Evolutionary conservation across 2,113 vertebrate genomes (phyloP).

Genomic region (Alexandromys fortis): DNA sequence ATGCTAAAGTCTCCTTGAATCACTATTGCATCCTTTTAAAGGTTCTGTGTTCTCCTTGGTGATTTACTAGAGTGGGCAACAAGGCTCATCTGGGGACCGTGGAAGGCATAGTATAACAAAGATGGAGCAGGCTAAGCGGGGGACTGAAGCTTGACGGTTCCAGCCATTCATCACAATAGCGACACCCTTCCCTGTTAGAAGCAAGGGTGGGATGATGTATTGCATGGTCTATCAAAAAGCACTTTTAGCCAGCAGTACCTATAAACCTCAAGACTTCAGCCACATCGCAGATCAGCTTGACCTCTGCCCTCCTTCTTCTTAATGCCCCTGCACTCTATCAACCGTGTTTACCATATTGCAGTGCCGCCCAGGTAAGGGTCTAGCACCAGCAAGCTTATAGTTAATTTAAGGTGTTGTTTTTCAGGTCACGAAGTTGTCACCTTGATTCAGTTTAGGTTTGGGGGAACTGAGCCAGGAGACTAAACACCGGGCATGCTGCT

Average conservation of each 20-base stretch:
- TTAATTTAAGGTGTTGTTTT: slow-evolving; percentile 27
- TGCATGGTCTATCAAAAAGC: neutral
- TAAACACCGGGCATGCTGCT: neutral
- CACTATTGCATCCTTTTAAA: slow-evolving; percentile 52
- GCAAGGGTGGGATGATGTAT: neutral
- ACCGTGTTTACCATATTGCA: neutral
- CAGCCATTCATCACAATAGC: slow-evolving; percentile 58
- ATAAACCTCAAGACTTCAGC: slow-evolving; percentile 45
- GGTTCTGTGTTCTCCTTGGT: slow-evolving; percentile 21
- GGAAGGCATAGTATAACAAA: neutral
- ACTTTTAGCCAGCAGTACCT: slow-evolving; percentile 1
- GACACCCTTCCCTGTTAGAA: slow-evolving; percentile 50
- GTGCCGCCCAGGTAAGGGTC: neutral
- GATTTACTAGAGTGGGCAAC: neutral
- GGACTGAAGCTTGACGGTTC: neutral
- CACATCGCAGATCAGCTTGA: neutral
- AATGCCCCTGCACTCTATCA: neutral
- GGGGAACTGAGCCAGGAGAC: neutral
- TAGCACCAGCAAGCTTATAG: neutral
- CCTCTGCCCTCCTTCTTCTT: neutral
- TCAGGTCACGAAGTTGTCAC: slow-evolving; percentile 7
- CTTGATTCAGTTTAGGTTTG: slow-evolving; percentile 37
- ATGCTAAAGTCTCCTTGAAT: slow-evolving; percentile 21
- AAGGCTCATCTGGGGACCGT: neutral
- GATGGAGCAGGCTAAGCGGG: neutral